Conservation (phyloP, 2,113 vertebrate genomes). For the Platichthys stellatus region DNA sequence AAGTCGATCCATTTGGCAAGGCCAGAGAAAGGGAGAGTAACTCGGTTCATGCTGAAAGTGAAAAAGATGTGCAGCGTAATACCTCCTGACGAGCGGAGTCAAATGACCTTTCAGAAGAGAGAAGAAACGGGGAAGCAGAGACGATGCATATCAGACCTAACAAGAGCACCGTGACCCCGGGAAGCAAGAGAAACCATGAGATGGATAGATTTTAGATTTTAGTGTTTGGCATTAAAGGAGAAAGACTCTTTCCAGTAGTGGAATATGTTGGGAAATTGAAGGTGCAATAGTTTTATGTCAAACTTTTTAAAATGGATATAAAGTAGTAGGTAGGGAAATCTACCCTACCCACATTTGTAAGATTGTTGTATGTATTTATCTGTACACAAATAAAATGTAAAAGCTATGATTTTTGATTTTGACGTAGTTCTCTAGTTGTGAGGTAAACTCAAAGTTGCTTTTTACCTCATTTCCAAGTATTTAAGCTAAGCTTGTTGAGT, state of each 20-base stretch:
- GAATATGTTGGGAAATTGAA: too few species aligned
- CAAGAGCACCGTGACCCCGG: conserved; percentile 26
- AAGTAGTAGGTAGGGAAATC: too few species aligned
- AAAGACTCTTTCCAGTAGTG: too few species aligned
- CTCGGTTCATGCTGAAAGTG: not conserved
- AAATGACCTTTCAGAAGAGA: conserved; percentile 14
- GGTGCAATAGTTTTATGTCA: too few species aligned
- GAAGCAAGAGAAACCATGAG: conserved; percentile 8
- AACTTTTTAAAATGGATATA: too few species aligned
- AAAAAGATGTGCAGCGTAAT: not conserved
- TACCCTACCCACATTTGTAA: too few species aligned
- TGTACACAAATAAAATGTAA: too few species aligned
- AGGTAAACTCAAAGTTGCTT: too few species aligned
- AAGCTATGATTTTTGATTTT: too few species aligned
- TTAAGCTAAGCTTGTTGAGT: not conserved
- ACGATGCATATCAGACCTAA: conserved; percentile 26
- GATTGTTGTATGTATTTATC: too few species aligned
- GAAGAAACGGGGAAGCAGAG: not conserved
- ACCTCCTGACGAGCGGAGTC: not conserved
- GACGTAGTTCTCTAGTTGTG: too few species aligned
- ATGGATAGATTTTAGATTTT: conserved; percentile 7
- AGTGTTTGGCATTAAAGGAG: not conserved
- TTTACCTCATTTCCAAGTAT: not conserved
- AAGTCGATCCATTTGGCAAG: conserved; percentile 11
- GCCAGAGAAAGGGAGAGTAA: conserved; percentile 7